phyloP scores from a whole-genome alignment of 2,113 vertebrate species.

The Tiliqua scincoides region DNA sequence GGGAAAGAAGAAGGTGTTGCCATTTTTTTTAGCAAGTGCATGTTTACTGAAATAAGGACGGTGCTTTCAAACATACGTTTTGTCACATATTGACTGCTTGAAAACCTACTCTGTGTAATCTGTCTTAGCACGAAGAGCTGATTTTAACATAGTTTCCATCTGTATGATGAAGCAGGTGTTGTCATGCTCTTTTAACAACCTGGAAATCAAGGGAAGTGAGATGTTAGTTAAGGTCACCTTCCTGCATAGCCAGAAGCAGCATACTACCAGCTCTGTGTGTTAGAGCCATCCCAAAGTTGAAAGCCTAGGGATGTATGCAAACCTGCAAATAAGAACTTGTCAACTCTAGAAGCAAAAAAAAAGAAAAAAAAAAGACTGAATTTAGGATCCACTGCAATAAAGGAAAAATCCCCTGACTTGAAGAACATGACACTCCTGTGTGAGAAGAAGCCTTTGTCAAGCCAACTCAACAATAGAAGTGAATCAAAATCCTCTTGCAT shows the following conservation, averaged over 20 bases:
- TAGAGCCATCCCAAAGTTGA: background rate
- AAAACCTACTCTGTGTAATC: background rate
- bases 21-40: conserved; percentile 50
- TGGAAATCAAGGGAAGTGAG: background rate
- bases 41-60: conserved; percentile 55
- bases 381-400: conserved; percentile 31
- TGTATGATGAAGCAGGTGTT: background rate
- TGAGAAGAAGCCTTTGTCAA: background rate
- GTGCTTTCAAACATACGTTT: background rate
- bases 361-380: conserved; percentile 40
- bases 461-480: background rate
- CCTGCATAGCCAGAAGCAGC: background rate
- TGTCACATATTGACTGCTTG: background rate
- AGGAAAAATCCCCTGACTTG: conserved; percentile 27
- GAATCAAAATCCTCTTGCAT: background rate
- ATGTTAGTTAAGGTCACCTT: background rate
- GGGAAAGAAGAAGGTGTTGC: background rate
- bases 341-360: conserved; percentile 40
- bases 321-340: conserved; percentile 44
- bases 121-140: background rate
- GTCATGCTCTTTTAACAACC: background rate
- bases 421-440: conserved; percentile 43
- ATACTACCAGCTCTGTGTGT: background rate
- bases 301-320: conserved; percentile 28
- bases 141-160: background rate